phyloP scores from a whole-genome alignment of 2,113 vertebrate species.

The Labeo rohita region DNA sequence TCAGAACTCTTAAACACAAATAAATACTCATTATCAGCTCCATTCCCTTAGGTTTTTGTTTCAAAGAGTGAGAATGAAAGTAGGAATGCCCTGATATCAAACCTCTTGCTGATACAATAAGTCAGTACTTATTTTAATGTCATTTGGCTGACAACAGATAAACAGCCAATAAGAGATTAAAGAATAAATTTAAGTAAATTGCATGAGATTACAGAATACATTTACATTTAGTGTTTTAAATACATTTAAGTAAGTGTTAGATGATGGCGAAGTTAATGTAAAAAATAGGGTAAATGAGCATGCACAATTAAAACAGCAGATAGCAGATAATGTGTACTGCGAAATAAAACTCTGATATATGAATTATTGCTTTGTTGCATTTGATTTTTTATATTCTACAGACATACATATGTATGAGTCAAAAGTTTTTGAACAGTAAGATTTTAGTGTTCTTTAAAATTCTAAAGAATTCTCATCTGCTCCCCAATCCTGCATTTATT shows the following conservation, averaged over 20 bases:
- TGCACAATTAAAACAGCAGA: not conserved
- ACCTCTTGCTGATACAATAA: not conserved
- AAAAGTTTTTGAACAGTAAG: too few species aligned
- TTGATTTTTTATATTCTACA: too few species aligned
- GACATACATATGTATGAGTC: too few species aligned
- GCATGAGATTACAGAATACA: not conserved
- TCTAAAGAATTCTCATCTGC: too few species aligned
- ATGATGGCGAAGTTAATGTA: not conserved
- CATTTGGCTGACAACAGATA: not conserved
- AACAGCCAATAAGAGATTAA: not conserved
- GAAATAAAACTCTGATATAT: too few species aligned
- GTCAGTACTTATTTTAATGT: not conserved
- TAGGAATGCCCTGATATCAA: not conserved
- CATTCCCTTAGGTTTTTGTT: not conserved
- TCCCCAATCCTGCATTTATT: too few species aligned
- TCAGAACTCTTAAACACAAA: not conserved
- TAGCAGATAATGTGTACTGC: too few species aligned
- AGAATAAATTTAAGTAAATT: not conserved
- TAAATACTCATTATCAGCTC: constrained; percentile 11
- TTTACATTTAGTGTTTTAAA: not conserved
- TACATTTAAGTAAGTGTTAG: not conserved
- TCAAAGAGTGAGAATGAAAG: not conserved
- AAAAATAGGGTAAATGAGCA: not conserved
- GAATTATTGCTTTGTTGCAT: too few species aligned
- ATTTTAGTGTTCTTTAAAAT: too few species aligned